Percentiles rank a stretch among this genome's conserved stretches.
phyloP scores from a whole-genome alignment of 1,140 invertebrate species.

The Drosophila pachea region DNA sequence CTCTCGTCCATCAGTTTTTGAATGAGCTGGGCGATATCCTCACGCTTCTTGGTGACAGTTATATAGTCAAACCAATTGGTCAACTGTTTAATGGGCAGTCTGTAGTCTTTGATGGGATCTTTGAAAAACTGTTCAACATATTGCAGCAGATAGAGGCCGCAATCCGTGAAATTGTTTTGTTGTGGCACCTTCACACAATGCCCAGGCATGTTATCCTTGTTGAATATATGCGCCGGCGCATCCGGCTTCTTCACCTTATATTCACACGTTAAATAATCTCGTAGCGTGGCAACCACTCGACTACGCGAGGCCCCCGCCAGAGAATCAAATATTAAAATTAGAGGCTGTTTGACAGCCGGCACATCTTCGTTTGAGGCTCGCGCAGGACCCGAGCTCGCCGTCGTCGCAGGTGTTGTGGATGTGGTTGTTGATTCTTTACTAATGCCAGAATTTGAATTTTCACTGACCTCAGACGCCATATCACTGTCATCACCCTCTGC shows the following conservation, averaged over 20 bases:
- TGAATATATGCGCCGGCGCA: constrained; percentile 81
- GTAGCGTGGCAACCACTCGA: constrained; percentile 90
- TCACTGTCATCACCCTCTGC: constrained; percentile 87
- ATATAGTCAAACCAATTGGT: constrained; percentile 89
- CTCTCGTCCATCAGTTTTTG: constrained; percentile 84
- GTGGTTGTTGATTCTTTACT: constrained; percentile 37
- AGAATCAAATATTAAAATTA: constrained; percentile 97
- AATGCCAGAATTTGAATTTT: constrained; percentile 78
- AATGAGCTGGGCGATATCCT: constrained; percentile 88
- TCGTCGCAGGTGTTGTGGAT: constrained; percentile 3
- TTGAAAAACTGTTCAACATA: constrained; percentile 98
- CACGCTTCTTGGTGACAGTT: constrained; percentile 87
- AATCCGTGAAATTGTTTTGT: constrained; percentile 98
- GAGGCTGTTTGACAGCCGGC: constrained; percentile 82
- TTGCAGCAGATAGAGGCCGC: constrained; percentile 96
- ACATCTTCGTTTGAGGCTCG: constrained; percentile 36
- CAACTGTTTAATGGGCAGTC: constrained; percentile 86
- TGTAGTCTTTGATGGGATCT: constrained; percentile 87
- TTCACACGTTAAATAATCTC: constrained; percentile 94
- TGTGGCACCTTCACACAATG: constrained; percentile 93
- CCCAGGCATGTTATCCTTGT: constrained; percentile 90
- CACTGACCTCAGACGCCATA: constrained; percentile 83
- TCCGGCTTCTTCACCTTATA: constrained; percentile 87
- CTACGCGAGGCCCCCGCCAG: constrained; percentile 88
- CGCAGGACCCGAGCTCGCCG: constrained; percentile 27